Conservation (phyloP, 2,797 vertebrate genomes). For the Crenuchus spilurus region DNA sequence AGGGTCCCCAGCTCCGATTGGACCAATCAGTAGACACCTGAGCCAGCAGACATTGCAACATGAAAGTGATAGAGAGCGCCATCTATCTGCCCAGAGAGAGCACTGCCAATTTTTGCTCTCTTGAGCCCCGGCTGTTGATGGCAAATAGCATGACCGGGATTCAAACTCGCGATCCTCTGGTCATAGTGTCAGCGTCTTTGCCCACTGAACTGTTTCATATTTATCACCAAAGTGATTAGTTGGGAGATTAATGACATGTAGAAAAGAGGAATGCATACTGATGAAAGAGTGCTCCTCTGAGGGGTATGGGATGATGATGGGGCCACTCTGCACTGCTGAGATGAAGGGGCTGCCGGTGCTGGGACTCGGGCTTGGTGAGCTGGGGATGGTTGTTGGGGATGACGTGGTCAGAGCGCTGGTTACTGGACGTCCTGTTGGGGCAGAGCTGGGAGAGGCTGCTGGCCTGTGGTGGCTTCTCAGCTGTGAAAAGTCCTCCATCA, state of each 20-base stretch:
- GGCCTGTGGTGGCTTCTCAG: slow-evolving; percentile 21
- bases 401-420: slow-evolving; percentile 31
- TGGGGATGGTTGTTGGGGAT: slow-evolving; percentile 30
- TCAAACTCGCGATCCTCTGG: too few relatives aligned
- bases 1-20: too few relatives aligned
- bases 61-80: too few relatives aligned
- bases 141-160: too few relatives aligned
- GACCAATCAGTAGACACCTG: too few relatives aligned
- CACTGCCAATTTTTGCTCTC: too few relatives aligned
- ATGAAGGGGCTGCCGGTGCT: slow-evolving; percentile 51
- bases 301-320: slow-evolving; percentile 69
- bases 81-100: too few relatives aligned
- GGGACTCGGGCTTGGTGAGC: slow-evolving; percentile 46
- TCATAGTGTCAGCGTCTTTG: too few relatives aligned
- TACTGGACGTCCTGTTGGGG: slow-evolving; percentile 42
- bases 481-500: slow-evolving; percentile 35
- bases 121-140: too few relatives aligned
- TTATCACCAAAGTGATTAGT: background rate
- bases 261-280: slow-evolving; percentile 72
- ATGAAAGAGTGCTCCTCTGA: slow-evolving; percentile 76
- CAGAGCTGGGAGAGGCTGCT: slow-evolving; percentile 15
- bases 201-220: too few relatives aligned
- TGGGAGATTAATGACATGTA: background rate
- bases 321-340: slow-evolving; percentile 61
- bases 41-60: too few relatives aligned